These are phyloP conservation scores for Opisthograptis luteolata DNA, from an alignment of 2,888 invertebrate species.

Conservation along the genomic window DNA sequence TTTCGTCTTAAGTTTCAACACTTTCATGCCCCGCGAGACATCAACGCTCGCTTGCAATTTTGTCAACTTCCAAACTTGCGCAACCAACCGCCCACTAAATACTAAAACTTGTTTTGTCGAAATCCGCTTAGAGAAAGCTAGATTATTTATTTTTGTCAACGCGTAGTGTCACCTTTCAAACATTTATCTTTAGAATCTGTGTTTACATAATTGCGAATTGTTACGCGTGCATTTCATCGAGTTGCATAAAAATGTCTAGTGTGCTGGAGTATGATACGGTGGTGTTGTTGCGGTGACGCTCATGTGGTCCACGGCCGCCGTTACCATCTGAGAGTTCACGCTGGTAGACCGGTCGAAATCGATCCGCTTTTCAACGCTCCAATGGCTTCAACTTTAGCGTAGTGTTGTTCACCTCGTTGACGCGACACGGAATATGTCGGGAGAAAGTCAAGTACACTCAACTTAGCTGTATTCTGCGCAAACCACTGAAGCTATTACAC, in stretches of 20 bases:
- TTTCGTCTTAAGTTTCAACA: constrained; percentile 60
- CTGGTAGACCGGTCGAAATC: constrained; percentile 69
- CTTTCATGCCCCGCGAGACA: constrained; percentile 53
- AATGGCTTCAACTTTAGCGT: constrained; percentile 69
- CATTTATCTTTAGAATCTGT: constrained; percentile 40
- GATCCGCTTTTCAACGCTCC: constrained; percentile 72
- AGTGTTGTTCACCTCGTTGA: constrained; percentile 77
- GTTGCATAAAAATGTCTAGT: constrained; percentile 41
- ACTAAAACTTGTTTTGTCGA: constrained; percentile 64
- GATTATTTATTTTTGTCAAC: constrained; percentile 53
- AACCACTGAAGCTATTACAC: constrained; percentile 62
- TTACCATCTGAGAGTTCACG: constrained; percentile 41
- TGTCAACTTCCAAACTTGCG: constrained; percentile 69
- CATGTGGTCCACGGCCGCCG: constrained; percentile 53
- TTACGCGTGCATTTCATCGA: constrained; percentile 27
- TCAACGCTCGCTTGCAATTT: constrained; percentile 57
- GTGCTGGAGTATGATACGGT: constrained; percentile 34
- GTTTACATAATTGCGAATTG: constrained; percentile 43
- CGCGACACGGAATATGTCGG: constrained; percentile 72
- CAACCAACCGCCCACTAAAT: constrained; percentile 66
- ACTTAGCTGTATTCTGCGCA: constrained; percentile 62
- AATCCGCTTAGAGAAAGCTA: constrained; percentile 71
- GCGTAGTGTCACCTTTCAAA: constrained; percentile 51
- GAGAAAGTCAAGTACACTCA: constrained; percentile 79
- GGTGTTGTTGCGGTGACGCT: constrained; percentile 42